phyloP scores from a whole-genome alignment of 1,140 invertebrate species.

The Melitaea cinxia region DNA sequence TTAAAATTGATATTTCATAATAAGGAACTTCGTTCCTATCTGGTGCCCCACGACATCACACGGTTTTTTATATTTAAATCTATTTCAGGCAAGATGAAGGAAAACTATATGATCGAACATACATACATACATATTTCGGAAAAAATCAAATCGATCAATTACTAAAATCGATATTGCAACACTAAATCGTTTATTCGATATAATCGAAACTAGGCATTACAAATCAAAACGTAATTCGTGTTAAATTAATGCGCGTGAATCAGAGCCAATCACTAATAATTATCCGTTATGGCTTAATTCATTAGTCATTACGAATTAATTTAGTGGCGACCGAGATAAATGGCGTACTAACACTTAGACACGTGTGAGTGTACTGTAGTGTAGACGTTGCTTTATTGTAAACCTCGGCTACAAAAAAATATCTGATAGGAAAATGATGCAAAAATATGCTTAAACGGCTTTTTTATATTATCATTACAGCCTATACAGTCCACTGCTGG shows the following conservation, averaged over 20 bases:
- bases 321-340: constrained; percentile 24
- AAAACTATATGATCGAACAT: no score
- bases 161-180: neutral
- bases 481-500: no score
- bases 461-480: no score
- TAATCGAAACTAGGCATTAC: constrained; percentile 2
- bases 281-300: constrained; percentile 26
- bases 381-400: neutral
- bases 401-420: no score
- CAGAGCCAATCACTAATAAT: constrained; percentile 31
- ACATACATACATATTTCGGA: no score
- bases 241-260: constrained; percentile 18
- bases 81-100: no score
- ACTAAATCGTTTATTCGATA: neutral
- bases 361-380: neutral
- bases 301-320: constrained; percentile 32
- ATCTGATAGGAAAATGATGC: no score
- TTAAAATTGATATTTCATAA: no score
- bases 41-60: no score
- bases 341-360: constrained; percentile 6
- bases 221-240: constrained; percentile 18
- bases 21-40: no score
- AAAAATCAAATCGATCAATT: neutral
- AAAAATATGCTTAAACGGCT: no score
- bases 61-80: no score